A percentile compares a stretch with the other conserved stretches of the same genome.
Evolutionary conservation across 2,113 vertebrate genomes (phyloP).

Genomic region (Sebastes fasciatus): DNA sequence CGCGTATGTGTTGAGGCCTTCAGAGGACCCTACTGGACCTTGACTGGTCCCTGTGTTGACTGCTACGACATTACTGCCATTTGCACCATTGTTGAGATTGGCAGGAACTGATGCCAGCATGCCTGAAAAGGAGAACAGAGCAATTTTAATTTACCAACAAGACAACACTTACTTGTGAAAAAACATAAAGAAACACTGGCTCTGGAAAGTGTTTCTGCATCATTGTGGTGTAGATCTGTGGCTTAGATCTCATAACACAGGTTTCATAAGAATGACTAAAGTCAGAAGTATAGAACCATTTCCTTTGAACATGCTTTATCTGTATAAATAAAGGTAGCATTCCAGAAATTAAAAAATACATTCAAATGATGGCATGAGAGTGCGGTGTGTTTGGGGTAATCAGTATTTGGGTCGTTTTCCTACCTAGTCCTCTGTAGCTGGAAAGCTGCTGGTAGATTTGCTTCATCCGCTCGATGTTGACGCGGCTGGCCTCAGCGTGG

Average conservation of each 20-base stretch:
- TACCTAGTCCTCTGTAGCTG: conserved; percentile 93
- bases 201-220: not conserved
- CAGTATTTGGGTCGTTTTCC: conserved; percentile 15
- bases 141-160: not conserved
- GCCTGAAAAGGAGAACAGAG: conserved; percentile 77
- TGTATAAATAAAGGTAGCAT: not conserved
- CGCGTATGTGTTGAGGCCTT: conserved; percentile 76
- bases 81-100: conserved; percentile 78
- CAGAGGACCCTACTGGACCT: conserved; percentile 75
- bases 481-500: conserved; percentile 92
- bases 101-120: conserved; percentile 92
- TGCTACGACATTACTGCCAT: conserved; percentile 79
- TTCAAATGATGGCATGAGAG: not conserved
- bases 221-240: not conserved
- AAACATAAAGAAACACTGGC: not conserved
- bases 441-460: conserved; percentile 98
- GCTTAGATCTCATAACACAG: not conserved
- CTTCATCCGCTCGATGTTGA: conserved; percentile 97
- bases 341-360: not conserved
- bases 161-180: not conserved
- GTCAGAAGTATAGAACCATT: not conserved
- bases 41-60: conserved; percentile 71
- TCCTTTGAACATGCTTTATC: not conserved
- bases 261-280: not conserved
- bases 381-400: not conserved